These are phyloP conservation scores for Centrocercus urophasianus DNA, from an alignment of 2,113 vertebrate species.

Conservation along the genomic window DNA sequence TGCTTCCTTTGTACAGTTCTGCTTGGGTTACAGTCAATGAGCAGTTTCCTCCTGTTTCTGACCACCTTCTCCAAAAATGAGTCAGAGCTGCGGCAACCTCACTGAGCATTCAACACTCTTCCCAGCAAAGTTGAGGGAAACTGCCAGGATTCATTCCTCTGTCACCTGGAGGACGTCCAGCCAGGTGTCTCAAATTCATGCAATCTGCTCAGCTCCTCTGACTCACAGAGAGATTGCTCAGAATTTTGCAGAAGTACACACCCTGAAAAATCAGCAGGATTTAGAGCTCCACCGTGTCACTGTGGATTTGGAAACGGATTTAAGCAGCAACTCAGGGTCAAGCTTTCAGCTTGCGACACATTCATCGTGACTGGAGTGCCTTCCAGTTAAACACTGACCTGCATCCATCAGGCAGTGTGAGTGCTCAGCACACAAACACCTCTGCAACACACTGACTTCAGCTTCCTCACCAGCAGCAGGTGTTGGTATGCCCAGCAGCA, in stretches of 20 bases:
- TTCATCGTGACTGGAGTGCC: rapidly evolving
- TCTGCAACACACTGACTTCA: neutral
- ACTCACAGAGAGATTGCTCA: neutral
- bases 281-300: neutral
- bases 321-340: neutral
- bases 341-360: neutral
- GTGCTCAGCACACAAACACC: neutral
- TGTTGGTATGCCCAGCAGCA: neutral
- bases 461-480: rapidly evolving
- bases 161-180: neutral
- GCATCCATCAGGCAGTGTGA: rapidly evolving
- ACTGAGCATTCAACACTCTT: neutral
- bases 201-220: slow-evolving; percentile 2
- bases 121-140: neutral
- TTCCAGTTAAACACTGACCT: neutral
- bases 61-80: neutral
- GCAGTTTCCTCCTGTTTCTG: neutral
- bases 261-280: neutral
- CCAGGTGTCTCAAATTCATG: neutral
- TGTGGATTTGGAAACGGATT: neutral
- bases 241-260: neutral
- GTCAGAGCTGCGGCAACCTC: neutral
- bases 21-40: neutral
- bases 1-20: neutral
- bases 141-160: neutral